These are phyloP conservation scores for Kradibia gibbosae DNA, from an alignment of 1,140 invertebrate species.

Conservation along the genomic window DNA sequence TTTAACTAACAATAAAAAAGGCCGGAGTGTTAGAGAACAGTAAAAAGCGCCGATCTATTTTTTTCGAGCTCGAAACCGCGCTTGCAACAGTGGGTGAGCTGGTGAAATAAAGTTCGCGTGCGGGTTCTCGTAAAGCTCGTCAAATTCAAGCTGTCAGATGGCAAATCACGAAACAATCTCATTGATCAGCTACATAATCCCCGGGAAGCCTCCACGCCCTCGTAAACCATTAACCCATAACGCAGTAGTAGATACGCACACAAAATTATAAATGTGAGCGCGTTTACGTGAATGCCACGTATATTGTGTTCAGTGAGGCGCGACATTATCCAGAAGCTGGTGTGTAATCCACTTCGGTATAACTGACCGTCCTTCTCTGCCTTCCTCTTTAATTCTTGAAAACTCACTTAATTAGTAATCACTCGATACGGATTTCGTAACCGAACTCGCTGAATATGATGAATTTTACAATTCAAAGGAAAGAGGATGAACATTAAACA, in stretches of 20 bases:
- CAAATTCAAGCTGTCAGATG: neutral
- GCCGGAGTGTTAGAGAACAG: no score
- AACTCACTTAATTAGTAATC: no score
- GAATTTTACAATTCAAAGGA: neutral
- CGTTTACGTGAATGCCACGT: neutral
- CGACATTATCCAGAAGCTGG: neutral
- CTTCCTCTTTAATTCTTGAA: no score
- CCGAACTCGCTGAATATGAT: neutral
- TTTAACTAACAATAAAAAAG: no score
- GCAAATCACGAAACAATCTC: neutral
- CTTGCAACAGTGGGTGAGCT: neutral
- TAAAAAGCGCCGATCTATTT: neutral
- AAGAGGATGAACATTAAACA: neutral
- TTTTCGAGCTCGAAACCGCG: neutral
- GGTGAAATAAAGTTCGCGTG: neutral
- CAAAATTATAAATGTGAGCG: neutral
- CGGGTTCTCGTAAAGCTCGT: neutral
- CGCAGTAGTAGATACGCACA: neutral
- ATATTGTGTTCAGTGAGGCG: neutral
- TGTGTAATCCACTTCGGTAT: constrained; percentile 7
- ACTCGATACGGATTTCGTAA: no score
- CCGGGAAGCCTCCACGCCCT: neutral
- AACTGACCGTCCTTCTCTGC: no score
- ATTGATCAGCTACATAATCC: constrained; percentile 22
- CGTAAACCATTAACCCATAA: constrained; percentile 25